Conservation (phyloP, 2,888 invertebrate species). For the Octonoba sinensis region DNA sequence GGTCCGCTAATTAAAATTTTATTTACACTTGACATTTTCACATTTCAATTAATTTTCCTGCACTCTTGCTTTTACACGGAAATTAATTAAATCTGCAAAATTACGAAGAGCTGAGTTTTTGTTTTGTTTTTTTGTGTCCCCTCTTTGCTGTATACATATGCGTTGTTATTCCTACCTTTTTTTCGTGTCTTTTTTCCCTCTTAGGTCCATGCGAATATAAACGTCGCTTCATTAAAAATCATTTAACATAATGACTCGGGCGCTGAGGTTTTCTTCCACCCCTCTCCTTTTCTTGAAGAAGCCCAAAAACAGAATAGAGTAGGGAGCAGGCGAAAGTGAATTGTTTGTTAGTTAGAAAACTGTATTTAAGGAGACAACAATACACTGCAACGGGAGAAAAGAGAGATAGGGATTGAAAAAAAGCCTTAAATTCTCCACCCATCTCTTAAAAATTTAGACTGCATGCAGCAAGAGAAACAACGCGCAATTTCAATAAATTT, state of each 20-base stretch:
- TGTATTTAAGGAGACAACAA: slow-evolving; percentile 24
- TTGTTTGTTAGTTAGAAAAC: slow-evolving; percentile 40
- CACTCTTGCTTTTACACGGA: slow-evolving; percentile 57
- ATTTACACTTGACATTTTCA: slow-evolving; percentile 65
- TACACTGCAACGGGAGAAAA: neutral
- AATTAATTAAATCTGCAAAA: slow-evolving; percentile 65
- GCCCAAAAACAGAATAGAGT: slow-evolving; percentile 28
- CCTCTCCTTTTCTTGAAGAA: neutral
- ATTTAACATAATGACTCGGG: slow-evolving; percentile 61
- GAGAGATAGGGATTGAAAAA: neutral
- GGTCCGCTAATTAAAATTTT: slow-evolving; percentile 64
- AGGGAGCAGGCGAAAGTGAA: slow-evolving; percentile 22
- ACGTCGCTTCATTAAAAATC: slow-evolving; percentile 64
- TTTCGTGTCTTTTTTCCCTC: slow-evolving; percentile 12
- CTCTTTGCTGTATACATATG: slow-evolving; percentile 12
- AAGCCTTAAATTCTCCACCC: too few relatives aligned
- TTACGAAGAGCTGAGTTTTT: slow-evolving; percentile 48
- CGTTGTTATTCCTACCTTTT: slow-evolving; percentile 21
- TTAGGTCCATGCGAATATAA: slow-evolving; percentile 43
- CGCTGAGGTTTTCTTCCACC: slow-evolving; percentile 24
- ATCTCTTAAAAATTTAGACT: slow-evolving; percentile 19
- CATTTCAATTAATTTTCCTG: slow-evolving; percentile 64
- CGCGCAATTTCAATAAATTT: slow-evolving; percentile 64
- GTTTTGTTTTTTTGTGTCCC: slow-evolving; percentile 16
- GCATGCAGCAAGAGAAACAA: slow-evolving; percentile 26